Evolutionary conservation across 2,888 invertebrate species (phyloP).

Genomic region (Synergus gifuensis): DNA sequence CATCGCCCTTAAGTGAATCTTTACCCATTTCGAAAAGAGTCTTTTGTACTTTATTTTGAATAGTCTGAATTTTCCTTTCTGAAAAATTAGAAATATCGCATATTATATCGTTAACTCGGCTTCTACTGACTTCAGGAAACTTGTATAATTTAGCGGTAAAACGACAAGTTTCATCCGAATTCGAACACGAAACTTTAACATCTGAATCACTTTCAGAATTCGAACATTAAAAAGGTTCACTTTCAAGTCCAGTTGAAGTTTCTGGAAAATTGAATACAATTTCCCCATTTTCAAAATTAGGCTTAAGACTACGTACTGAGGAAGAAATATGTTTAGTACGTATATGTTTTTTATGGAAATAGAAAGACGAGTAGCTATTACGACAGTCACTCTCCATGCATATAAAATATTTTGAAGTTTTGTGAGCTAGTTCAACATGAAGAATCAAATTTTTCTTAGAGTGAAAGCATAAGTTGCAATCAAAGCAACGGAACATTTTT

Average conservation of each 20-base stretch:
- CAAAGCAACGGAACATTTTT: too few species aligned
- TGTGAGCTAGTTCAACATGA: slow-evolving; percentile 16
- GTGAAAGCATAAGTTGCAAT: too few species aligned
- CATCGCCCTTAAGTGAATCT: slow-evolving; percentile 19
- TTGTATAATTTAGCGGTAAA: slow-evolving; percentile 46
- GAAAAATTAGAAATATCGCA: slow-evolving; percentile 14
- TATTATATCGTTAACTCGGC: slow-evolving; percentile 39
- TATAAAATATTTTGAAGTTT: not conserved
- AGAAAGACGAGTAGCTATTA: not conserved
- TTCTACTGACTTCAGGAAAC: slow-evolving; percentile 44
- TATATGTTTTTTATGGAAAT: slow-evolving; percentile 14
- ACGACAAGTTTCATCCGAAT: slow-evolving; percentile 21
- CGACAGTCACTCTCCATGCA: not conserved
- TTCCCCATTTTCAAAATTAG: not conserved
- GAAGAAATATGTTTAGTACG: not conserved
- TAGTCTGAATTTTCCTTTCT: not conserved
- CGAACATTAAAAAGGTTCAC: not conserved
- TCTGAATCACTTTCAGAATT: slow-evolving; percentile 26
- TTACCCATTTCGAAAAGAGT: slow-evolving; percentile 27
- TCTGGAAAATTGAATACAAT: not conserved
- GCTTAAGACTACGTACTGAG: not conserved
- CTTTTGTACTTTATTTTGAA: slow-evolving; percentile 20
- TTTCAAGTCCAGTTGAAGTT: not conserved
- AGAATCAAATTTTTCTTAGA: not conserved
- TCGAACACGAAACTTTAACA: not conserved